Base-by-base conservation (phyloP, 2,113 vertebrate species). In the Lepus timidus region DNA sequence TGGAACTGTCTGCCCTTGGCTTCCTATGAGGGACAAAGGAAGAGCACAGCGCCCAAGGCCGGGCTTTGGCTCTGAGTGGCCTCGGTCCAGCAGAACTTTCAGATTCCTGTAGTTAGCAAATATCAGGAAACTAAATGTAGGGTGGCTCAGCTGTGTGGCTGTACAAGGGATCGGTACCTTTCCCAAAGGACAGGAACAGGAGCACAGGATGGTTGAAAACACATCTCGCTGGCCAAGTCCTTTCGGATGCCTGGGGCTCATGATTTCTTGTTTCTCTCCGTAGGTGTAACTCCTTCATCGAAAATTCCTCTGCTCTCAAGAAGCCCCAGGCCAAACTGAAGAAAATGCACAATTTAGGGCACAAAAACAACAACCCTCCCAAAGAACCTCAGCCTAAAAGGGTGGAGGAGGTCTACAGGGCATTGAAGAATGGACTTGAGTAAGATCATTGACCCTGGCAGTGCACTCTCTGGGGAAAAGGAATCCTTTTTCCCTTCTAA, bases 261-360 rank as follows among this genome's bases (percentile, higher is more conserved):
- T 39, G 27, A 68, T 70, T 75, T 95, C 62, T 96, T 93, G 67
- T 97, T 95, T 95, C 29, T 49, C 93, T 96, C 86, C 91, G 27
- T 95, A 99, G 99, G 97, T 99, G 99, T 98, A 99, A 99, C 97
- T 99, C 99, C 13, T 99, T 99, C 98, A 99, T 99, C 97, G 99
- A 99, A 97, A 99, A 99, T 98, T 96, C 99, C 4, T 98, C 98
- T 1, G 99, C 98, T 0, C 98, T 99, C 98, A 99, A 99, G 98
- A 99, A 99, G 98, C 99, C 99, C 67, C 99, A 99, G 97, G 98
- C 99, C 96, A 99, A 99, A 97, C 98, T 99, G 97, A 99, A 99
- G 98, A 99, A 99, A 97, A 98, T 98, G 95, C 99, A 99, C 94
- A 98, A 99, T 96, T 98, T 99, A 44, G 99, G 99, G 36, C 99